A percentile compares a stretch with the other conserved stretches of the same genome.
Evolutionary conservation across 2,888 invertebrate species (phyloP).

Genomic region (Cheilosia impressa): DNA sequence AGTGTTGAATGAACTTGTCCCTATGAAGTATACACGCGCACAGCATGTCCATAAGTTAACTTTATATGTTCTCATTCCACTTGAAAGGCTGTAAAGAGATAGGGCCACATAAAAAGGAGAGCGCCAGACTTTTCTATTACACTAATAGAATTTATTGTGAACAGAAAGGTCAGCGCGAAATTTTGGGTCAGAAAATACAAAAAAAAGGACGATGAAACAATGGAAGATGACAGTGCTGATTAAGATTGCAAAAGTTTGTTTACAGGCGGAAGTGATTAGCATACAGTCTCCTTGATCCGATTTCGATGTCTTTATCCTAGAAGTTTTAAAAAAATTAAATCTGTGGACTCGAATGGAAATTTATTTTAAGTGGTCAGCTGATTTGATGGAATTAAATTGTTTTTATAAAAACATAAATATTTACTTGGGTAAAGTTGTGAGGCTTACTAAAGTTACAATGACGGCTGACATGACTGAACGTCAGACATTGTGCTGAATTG

Average conservation of each 20-base stretch:
- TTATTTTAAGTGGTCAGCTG: too few relatives aligned
- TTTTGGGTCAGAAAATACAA: slow-evolving; percentile 6
- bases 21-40: slow-evolving; percentile 52
- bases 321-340: neutral
- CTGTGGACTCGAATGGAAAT: neutral
- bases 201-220: slow-evolving; percentile 1
- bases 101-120: neutral
- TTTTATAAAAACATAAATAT: too few relatives aligned
- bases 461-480: too few relatives aligned
- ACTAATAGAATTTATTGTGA: slow-evolving; percentile 52
- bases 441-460: too few relatives aligned
- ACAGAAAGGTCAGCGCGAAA: slow-evolving; percentile 38
- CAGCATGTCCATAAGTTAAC: slow-evolving; percentile 58
- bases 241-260: neutral
- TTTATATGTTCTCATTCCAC: slow-evolving; percentile 38
- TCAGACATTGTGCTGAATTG: too few relatives aligned
- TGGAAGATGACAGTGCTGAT: slow-evolving; percentile 13
- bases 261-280: slow-evolving; percentile 3
- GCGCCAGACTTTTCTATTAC: slow-evolving; percentile 48
- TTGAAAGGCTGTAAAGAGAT: slow-evolving; percentile 1
- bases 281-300: neutral
- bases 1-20: slow-evolving; percentile 60
- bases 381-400: too few relatives aligned
- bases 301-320: neutral
- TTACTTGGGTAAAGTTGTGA: too few relatives aligned